Conservation (phyloP, 1,140 invertebrate species). For the Brachionus rotundiformis region DNA sequence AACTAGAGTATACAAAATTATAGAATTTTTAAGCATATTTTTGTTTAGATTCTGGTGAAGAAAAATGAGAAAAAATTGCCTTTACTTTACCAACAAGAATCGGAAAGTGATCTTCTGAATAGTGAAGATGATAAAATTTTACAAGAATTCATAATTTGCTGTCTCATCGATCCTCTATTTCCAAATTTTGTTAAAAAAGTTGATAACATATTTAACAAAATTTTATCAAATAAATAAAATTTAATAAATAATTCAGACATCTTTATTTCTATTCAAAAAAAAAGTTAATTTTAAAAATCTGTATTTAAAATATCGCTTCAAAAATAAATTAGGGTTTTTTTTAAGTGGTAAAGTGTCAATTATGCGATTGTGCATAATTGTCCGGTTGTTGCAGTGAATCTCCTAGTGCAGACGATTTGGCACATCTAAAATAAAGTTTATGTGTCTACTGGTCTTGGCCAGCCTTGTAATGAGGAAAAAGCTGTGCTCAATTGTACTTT, state of each 20-base stretch:
- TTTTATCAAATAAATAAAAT: not conserved
- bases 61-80: constrained; percentile 31
- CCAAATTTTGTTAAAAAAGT: constrained; percentile 41
- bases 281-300: constrained; percentile 32
- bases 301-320: not conserved
- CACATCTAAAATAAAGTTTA: not conserved
- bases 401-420: not conserved
- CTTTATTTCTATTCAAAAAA: not conserved
- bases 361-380: not conserved
- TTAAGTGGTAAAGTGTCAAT: not conserved
- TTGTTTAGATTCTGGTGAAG: not conserved
- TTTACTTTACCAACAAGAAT: constrained; percentile 18
- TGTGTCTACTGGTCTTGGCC: constrained; percentile 22
- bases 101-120: not conserved
- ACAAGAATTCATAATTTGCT: constrained; percentile 23
- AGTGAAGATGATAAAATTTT: not conserved
- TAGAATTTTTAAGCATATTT: not conserved
- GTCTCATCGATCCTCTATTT: constrained; percentile 9
- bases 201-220: not conserved
- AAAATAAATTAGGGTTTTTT: not conserved
- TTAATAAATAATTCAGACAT: not conserved
- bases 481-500: not conserved
- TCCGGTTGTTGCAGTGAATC: constrained; percentile 38
- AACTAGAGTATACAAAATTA: no score
- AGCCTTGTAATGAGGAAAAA: constrained; percentile 51